Base-by-base conservation (phyloP, 2,888 invertebrate genomes). In the Idaea dimidiata region DNA sequence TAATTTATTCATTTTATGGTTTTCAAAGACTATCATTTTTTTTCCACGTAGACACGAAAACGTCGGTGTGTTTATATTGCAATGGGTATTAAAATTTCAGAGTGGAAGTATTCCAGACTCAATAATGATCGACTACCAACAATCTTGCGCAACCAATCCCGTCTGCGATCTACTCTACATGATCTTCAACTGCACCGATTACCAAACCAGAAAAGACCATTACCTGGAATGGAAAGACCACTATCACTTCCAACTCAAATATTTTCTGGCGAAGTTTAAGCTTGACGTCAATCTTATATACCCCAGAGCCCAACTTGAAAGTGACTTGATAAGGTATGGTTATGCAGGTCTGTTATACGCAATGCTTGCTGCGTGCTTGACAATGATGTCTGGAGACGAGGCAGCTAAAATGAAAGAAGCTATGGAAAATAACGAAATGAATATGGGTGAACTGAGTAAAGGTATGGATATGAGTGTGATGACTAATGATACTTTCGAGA, bases 101-200 rank as follows among this genome's bases (percentile, higher is more conserved):
- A 69, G 63, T 6, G 70, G 70, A 6, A 62, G 62, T 5, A 62
- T 75, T 0, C 55, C 67, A 0, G 67, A 71, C n/a, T 70, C 74
- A 6, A 66, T 79, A 6, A 69, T 81, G 62, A 78, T 82, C 10
- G 81, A 82, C 66, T 82, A 81, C 62, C 81, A 82, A 63, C 5
- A 75, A 5, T 68, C 77, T 0, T 69, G 62, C 43, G 74, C 72
- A 33, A 64, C 64, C 14, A 72, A 64, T 17, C 81, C 80, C 0
- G 74, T 68, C 7, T 57, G 59, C 10, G 82, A 82, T 53, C 55
- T 82, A 0, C 64, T 72, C 0, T 76, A 76, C 63, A 71, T 79
- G 61, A 64, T 81, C 4, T 76, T 81, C 58, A 77, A 71, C 65
- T 77, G 81, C 64, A 78, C 77, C 0, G 76, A 80, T 62, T 72